Conservation (phyloP, 1,140 invertebrate genomes). For the Plutomurus gul region DNA sequence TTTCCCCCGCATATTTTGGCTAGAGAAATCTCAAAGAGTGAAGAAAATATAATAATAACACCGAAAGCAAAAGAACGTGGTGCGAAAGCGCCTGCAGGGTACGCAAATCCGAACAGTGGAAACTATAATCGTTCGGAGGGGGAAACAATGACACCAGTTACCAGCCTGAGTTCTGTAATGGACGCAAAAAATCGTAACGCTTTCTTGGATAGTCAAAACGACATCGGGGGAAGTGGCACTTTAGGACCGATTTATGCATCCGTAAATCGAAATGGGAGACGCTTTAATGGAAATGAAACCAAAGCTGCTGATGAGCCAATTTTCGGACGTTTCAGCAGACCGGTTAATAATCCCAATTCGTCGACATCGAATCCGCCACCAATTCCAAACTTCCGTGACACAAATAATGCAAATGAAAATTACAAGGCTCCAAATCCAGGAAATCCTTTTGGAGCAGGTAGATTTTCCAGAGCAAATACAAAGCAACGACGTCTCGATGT, state of each 20-base stretch:
- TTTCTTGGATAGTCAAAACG: neutral
- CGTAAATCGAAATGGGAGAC: conserved; percentile 37
- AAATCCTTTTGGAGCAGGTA: neutral
- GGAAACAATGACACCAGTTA: neutral
- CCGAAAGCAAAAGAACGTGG: neutral
- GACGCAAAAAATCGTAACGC: neutral
- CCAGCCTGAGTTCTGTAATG: conserved; percentile 2
- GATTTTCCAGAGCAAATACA: neutral
- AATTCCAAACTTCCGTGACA: neutral
- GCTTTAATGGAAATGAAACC: neutral
- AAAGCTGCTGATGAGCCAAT: neutral
- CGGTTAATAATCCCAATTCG: neutral
- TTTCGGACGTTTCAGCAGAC: neutral
- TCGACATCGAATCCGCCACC: neutral
- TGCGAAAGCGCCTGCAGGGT: neutral
- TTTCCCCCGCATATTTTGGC: neutral
- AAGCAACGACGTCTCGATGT: conserved; percentile 38
- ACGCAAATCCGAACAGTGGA: neutral
- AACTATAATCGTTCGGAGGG: neutral
- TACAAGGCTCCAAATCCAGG: neutral
- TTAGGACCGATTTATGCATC: conserved; percentile 43
- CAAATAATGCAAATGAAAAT: neutral
- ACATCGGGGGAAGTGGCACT: neutral
- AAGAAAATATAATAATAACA: neutral
- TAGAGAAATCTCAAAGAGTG: neutral